Percentiles rank a stretch among this genome's conserved stretches.
phyloP scores from a whole-genome alignment of 2,113 vertebrate species.

The Thamnophis sirtalis region DNA sequence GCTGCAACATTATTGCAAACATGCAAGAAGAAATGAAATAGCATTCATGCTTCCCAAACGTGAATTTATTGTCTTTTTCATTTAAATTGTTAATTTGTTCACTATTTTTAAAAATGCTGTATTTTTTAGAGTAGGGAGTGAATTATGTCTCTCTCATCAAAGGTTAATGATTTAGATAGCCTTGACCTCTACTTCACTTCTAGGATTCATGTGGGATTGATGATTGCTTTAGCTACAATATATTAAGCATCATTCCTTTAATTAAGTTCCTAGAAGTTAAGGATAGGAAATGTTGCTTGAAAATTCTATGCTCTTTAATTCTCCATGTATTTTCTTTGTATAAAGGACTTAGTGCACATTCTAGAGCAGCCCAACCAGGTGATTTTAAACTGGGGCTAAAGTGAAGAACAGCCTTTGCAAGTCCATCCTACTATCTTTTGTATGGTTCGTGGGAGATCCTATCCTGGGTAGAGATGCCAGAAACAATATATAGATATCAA shows the following conservation, averaged over 20 bases:
- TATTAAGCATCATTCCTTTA: constrained; percentile 84
- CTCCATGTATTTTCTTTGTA: neutral
- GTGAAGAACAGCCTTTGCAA: neutral
- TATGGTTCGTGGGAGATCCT: neutral
- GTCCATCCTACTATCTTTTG: neutral
- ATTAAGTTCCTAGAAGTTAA: constrained; percentile 17
- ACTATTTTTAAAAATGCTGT: constrained; percentile 37
- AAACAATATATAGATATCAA: neutral
- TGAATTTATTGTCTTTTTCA: constrained; percentile 1
- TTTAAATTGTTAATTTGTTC: constrained; percentile 42
- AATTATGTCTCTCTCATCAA: constrained; percentile 80
- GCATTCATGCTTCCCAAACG: neutral
- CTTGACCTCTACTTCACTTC: constrained; percentile 89
- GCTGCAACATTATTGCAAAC: neutral
- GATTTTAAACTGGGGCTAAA: neutral
- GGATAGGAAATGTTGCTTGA: constrained; percentile 1
- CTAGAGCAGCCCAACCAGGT: neutral
- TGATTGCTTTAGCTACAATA: constrained; percentile 92
- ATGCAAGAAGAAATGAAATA: neutral
- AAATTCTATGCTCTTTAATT: constrained; percentile 6
- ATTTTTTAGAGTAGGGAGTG: constrained; percentile 68
- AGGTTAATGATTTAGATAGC: constrained; percentile 86
- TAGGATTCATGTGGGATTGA: constrained; percentile 88
- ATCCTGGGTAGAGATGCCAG: neutral
- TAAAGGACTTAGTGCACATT: neutral